Percentiles rank a stretch among this genome's conserved stretches.
phyloP scores from a whole-genome alignment of 1,140 invertebrate species.

The Drosophila nikananu region DNA sequence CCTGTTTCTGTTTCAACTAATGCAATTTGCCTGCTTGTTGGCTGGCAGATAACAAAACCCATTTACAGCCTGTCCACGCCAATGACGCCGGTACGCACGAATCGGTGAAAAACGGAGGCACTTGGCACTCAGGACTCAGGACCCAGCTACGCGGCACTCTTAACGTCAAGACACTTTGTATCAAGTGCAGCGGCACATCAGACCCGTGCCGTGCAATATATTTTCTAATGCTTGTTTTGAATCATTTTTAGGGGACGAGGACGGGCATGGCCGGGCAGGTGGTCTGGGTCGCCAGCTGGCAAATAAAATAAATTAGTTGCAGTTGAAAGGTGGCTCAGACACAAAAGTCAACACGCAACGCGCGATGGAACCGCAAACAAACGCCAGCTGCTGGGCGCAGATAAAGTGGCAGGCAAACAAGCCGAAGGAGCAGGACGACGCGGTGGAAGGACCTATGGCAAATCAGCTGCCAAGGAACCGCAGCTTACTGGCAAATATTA shows the following conservation, averaged over 20 bases:
- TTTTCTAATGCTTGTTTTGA: constrained; percentile 83
- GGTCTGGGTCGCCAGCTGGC: constrained; percentile 57
- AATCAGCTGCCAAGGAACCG: constrained; percentile 75
- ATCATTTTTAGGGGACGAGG: constrained; percentile 60
- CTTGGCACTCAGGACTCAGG: constrained; percentile 10
- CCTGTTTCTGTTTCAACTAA: constrained; percentile 29
- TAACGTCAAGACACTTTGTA: constrained; percentile 64
- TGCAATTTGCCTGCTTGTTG: constrained; percentile 66
- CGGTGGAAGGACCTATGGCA: constrained; percentile 46
- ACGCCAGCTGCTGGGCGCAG: constrained; percentile 79
- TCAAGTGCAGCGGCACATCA: constrained; percentile 57
- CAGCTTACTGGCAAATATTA: constrained; percentile 82
- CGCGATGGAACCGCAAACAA: constrained; percentile 79
- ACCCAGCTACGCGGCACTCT: constrained; percentile 17
- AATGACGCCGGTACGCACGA: constrained; percentile 53
- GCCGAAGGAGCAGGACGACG: constrained; percentile 26
- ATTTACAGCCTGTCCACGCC: constrained; percentile 30
- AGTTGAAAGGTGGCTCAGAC: constrained; percentile 82
- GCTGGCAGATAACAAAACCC: constrained; percentile 74
- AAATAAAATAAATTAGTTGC: constrained; percentile 84
- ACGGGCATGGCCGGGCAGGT: not conserved
- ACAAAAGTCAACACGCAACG: constrained; percentile 82
- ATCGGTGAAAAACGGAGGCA: constrained; percentile 21
- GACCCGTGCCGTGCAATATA: constrained; percentile 55
- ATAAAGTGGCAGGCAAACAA: constrained; percentile 80